A percentile compares a stretch with the other conserved stretches of the same genome.
Conservation (phyloP, 2,797 vertebrate species). For the Melanotaenia nigrans region DNA sequence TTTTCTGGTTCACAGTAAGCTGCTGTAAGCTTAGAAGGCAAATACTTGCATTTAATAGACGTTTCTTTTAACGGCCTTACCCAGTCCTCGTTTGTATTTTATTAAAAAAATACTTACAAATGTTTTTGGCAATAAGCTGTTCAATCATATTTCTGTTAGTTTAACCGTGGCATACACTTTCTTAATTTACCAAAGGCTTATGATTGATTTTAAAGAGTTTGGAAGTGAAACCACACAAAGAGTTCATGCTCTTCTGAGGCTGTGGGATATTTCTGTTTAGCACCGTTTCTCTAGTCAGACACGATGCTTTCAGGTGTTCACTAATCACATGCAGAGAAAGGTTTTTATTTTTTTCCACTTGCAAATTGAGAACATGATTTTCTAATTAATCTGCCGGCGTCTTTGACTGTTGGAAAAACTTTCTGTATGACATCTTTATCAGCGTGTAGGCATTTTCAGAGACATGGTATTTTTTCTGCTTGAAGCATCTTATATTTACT, state of each 20-base stretch:
- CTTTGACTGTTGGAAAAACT: not conserved
- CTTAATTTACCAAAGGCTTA: not conserved
- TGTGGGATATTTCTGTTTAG: slow-evolving; percentile 6
- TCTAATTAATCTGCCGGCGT: slow-evolving; percentile 40
- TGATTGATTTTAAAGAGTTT: slow-evolving; percentile 26
- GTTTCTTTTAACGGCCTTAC: slow-evolving; percentile 26
- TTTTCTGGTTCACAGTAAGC: slow-evolving; percentile 42
- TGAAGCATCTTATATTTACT: not conserved
- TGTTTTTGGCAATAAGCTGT: not conserved
- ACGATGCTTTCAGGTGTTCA: slow-evolving; percentile 42
- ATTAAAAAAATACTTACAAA: not conserved
- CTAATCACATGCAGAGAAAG: slow-evolving; percentile 38
- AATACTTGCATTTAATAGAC: slow-evolving; percentile 45
- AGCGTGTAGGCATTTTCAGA: slow-evolving; percentile 13
- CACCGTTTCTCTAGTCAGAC: slow-evolving; percentile 27
- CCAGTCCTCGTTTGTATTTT: slow-evolving; percentile 3
- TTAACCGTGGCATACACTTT: not conserved
- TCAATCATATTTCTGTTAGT: not conserved
- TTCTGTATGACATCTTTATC: slow-evolving; percentile 10
- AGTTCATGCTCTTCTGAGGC: not conserved
- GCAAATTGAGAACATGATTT: slow-evolving; percentile 41
- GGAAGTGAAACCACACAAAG: slow-evolving; percentile 5
- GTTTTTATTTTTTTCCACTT: not conserved
- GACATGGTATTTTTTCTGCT: not conserved
- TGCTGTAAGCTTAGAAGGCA: slow-evolving; percentile 40